These are phyloP conservation scores for Labeo rohita DNA, from an alignment of 2,113 vertebrate species.

Conservation along the genomic window DNA sequence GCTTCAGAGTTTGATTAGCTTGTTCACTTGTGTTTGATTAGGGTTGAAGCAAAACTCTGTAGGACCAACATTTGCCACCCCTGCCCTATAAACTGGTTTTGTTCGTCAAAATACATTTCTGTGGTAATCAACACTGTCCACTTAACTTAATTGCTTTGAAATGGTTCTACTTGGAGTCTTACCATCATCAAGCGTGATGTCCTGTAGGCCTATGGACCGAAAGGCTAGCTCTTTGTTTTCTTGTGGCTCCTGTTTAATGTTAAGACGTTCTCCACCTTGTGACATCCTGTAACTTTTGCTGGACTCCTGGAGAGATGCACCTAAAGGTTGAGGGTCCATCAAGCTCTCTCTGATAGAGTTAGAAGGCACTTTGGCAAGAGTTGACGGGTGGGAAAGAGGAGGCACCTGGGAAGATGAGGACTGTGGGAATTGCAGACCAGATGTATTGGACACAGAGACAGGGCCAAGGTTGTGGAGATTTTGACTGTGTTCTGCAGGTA, in stretches of 20 bases:
- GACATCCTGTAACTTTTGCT: conserved; percentile 66
- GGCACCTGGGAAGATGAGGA: conserved; percentile 51
- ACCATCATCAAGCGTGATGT: conserved; percentile 98
- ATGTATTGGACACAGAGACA: conserved; percentile 19
- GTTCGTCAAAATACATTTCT: background rate
- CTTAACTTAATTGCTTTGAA: background rate
- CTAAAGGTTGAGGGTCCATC: conserved; percentile 66
- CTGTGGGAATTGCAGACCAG: background rate
- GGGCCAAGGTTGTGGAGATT: conserved; percentile 29
- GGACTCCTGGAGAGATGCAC: conserved; percentile 64
- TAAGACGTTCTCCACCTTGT: conserved; percentile 70
- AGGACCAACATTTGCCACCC: too few relatives aligned
- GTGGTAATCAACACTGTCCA: background rate
- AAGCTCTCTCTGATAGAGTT: conserved; percentile 66
- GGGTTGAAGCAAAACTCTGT: too few relatives aligned
- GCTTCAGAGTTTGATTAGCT: too few relatives aligned
- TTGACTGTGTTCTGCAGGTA: conserved; percentile 28
- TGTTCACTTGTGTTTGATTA: too few relatives aligned
- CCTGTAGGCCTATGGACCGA: conserved; percentile 84
- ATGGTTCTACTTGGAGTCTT: conserved; percentile 61
- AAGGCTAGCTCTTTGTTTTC: conserved; percentile 82
- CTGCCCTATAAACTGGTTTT: background rate
- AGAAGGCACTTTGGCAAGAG: conserved; percentile 71
- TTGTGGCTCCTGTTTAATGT: conserved; percentile 87
- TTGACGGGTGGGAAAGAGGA: conserved; percentile 47